These are phyloP conservation scores for Amiota minor DNA, from an alignment of 2,888 invertebrate genomes.

Conservation along the genomic window DNA sequence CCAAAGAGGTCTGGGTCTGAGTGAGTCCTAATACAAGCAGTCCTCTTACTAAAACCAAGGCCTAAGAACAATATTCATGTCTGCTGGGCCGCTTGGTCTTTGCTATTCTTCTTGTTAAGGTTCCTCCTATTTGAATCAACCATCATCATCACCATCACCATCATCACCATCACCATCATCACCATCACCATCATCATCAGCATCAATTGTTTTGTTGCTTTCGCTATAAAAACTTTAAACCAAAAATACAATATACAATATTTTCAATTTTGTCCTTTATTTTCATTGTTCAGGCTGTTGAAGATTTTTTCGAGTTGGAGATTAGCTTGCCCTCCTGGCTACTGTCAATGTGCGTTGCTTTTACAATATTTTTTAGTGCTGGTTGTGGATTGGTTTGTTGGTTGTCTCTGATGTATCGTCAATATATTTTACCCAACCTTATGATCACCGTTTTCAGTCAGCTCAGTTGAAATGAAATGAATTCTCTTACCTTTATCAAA, in stretches of 20 bases:
- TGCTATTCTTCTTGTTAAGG: too few species aligned
- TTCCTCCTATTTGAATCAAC: too few species aligned
- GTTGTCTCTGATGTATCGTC: conserved; percentile 55
- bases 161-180: too few species aligned
- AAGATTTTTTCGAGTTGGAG: conserved; percentile 15
- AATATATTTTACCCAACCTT: conserved; percentile 47
- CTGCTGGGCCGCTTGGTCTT: too few species aligned
- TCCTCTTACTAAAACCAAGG: too few species aligned
- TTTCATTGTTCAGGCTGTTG: neutral
- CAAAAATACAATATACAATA: conserved; percentile 1
- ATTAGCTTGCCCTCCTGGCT: neutral
- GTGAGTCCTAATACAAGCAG: too few species aligned
- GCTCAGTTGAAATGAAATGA: conserved; percentile 19
- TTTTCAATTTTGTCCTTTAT: conserved; percentile 5
- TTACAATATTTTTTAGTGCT: neutral
- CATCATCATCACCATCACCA: too few species aligned
- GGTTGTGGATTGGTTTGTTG: neutral
- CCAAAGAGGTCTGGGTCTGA: too few species aligned
- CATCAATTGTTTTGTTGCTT: too few species aligned
- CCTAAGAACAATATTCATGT: too few species aligned
- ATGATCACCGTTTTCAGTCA: conserved; percentile 14
- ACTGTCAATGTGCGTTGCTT: too few species aligned
- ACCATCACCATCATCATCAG: too few species aligned
- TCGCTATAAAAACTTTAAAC: conserved; percentile 8
- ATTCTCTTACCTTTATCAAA: conserved; percentile 62